A percentile compares a stretch with the other conserved stretches of the same genome.
Conservation (phyloP, 2,888 invertebrate species). For the Prenolepis imparis region DNA sequence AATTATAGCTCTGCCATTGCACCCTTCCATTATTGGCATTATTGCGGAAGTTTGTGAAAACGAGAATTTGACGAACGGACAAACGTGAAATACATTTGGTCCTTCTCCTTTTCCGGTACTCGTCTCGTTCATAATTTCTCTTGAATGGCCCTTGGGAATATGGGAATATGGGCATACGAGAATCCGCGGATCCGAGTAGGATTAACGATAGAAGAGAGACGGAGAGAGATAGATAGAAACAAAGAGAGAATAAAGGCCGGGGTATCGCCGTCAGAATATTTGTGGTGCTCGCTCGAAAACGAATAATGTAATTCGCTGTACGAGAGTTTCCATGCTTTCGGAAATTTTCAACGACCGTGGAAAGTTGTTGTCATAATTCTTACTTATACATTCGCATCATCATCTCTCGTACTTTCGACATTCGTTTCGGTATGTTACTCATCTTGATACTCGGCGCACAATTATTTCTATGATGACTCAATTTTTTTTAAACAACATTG, state of each 20-base stretch:
- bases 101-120: slow-evolving; percentile 45
- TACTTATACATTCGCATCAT: slow-evolving; percentile 25
- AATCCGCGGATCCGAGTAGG: slow-evolving; percentile 71
- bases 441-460: not conserved
- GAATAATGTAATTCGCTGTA: slow-evolving; percentile 71
- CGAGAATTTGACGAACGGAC: slow-evolving; percentile 6
- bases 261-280: slow-evolving; percentile 72
- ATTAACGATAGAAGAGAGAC: slow-evolving; percentile 62
- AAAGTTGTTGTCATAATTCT: slow-evolving; percentile 26
- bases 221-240: slow-evolving; percentile 7
- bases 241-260: slow-evolving; percentile 57
- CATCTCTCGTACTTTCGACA: not conserved
- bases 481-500: not conserved
- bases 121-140: slow-evolving; percentile 73
- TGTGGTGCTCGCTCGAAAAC: slow-evolving; percentile 69
- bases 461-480: not conserved
- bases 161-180: slow-evolving; percentile 59
- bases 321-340: slow-evolving; percentile 33
- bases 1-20: not conserved
- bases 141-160: slow-evolving; percentile 56
- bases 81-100: slow-evolving; percentile 54
- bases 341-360: slow-evolving; percentile 43
- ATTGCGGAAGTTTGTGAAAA: slow-evolving; percentile 9
- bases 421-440: slow-evolving; percentile 6
- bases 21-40: slow-evolving; percentile 26